These are phyloP conservation scores for Megalopta genalis DNA, from an alignment of 1,140 invertebrate genomes.

Conservation along the genomic window DNA sequence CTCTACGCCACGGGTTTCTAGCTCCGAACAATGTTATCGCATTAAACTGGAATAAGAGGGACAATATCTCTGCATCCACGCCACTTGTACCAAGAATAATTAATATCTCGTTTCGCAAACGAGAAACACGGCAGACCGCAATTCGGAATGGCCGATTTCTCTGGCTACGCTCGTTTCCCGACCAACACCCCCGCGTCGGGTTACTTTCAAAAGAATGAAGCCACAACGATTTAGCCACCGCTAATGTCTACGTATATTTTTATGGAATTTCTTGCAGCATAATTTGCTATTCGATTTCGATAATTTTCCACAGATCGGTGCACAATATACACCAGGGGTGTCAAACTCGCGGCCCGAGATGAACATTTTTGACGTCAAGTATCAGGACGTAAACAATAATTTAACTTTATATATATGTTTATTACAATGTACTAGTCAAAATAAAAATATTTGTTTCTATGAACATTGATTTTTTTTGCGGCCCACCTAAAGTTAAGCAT, in stretches of 20 bases:
- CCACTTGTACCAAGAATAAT: conserved; percentile 26
- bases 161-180: not conserved
- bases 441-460: too few relatives aligned
- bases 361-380: too few relatives aligned
- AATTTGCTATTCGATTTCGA: too few relatives aligned
- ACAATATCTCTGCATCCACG: conserved; percentile 1
- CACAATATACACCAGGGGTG: too few relatives aligned
- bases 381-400: too few relatives aligned
- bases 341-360: too few relatives aligned
- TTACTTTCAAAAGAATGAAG: not conserved
- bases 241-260: not conserved
- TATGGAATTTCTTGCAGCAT: too few relatives aligned
- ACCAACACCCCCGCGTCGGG: not conserved
- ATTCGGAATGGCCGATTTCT: conserved; percentile 7
- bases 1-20: not conserved
- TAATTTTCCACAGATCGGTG: too few relatives aligned
- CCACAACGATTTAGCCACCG: not conserved
- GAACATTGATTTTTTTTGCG: too few relatives aligned
- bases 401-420: too few relatives aligned
- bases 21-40: not conserved
- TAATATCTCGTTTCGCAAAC: conserved; percentile 28
- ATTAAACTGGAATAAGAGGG: conserved; percentile 15
- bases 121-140: conserved; percentile 6
- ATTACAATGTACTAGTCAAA: too few relatives aligned
- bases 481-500: too few relatives aligned